Percentiles rank a stretch among this genome's conserved stretches.
phyloP scores from a whole-genome alignment of 2,113 vertebrate genomes.

The Chloroceryle aenea region DNA sequence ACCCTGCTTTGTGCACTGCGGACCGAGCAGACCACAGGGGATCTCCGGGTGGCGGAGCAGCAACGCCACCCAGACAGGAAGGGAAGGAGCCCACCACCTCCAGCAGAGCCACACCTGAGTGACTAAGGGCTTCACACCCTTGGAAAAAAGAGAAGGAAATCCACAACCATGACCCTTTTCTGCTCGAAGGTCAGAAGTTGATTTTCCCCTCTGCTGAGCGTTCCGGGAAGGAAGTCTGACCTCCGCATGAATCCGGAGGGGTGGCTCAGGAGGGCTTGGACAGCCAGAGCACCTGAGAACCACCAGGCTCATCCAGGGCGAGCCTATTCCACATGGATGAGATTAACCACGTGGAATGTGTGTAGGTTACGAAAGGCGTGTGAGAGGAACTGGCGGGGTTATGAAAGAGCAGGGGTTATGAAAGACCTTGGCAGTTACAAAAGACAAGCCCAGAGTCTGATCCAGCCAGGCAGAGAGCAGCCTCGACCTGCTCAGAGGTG shows the following conservation, averaged over 20 bases:
- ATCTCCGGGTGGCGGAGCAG: neutral
- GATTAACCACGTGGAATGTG: neutral
- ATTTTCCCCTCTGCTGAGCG: neutral
- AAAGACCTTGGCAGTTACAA: slow-evolving; percentile 47
- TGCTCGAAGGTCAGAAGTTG: neutral
- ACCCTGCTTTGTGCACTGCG: neutral
- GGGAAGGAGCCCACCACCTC: neutral
- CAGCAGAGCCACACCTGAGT: neutral
- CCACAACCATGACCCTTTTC: neutral
- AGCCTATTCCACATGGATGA: neutral
- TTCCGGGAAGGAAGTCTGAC: neutral
- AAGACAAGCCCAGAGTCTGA: neutral
- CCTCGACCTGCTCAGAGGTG: neutral
- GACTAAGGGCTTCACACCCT: neutral
- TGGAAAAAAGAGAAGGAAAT: neutral
- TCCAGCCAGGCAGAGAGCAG: slow-evolving; percentile 4
- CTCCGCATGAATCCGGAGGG: neutral
- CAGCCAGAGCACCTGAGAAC: neutral
- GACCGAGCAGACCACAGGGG: accelerated
- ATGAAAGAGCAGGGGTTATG: slow-evolving; percentile 62
- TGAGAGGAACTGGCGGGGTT: slow-evolving; percentile 27
- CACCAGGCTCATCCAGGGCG: neutral
- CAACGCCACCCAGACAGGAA: accelerated
- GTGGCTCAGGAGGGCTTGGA: neutral
- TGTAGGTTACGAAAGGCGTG: slow-evolving; percentile 18